Conservation (phyloP, 2,888 invertebrate genomes). For the Anarsia innoxiella region DNA sequence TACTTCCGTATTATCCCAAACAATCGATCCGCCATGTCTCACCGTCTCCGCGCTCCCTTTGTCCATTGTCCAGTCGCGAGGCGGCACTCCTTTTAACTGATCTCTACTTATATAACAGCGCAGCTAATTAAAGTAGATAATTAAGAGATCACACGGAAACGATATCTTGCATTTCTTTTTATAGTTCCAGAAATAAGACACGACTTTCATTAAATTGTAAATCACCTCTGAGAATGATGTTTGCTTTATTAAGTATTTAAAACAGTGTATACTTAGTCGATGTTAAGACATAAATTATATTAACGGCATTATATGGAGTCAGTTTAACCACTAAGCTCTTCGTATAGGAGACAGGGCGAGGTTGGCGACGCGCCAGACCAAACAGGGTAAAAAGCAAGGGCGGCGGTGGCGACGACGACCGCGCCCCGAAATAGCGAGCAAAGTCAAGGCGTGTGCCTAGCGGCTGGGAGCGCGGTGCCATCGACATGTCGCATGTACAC, state of each 20-base stretch:
- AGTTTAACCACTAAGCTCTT: slow-evolving; percentile 20
- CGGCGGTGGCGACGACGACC: slow-evolving; percentile 53
- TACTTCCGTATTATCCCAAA: slow-evolving; percentile 24
- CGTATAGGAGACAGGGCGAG: slow-evolving; percentile 32
- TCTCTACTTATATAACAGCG: slow-evolving; percentile 3
- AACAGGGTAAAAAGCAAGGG: slow-evolving; percentile 71
- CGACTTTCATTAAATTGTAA: slow-evolving; percentile 21
- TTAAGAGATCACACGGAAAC: slow-evolving; percentile 19
- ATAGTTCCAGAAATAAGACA: slow-evolving; percentile 13
- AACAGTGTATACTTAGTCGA: too few relatives aligned
- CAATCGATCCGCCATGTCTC: slow-evolving; percentile 6
- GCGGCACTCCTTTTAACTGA: slow-evolving; percentile 3
- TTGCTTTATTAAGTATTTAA: too few relatives aligned
- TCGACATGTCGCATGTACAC: slow-evolving; percentile 28
- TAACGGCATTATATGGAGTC: slow-evolving; percentile 36
- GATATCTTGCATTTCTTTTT: slow-evolving; percentile 16
- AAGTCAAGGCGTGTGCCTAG: slow-evolving; percentile 67
- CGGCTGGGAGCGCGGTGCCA: slow-evolving; percentile 18
- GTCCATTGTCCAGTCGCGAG: slow-evolving; percentile 12
- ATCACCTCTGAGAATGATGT: too few relatives aligned
- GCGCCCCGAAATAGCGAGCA: slow-evolving; percentile 70
- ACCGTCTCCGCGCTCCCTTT: slow-evolving; percentile 13
- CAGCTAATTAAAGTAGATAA: slow-evolving; percentile 21
- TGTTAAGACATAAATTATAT: slow-evolving; percentile 31
- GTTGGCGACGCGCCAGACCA: slow-evolving; percentile 65